Percentiles rank a stretch among this genome's conserved stretches.
These are phyloP conservation scores for Apus apus DNA, from an alignment of 2,113 vertebrate genomes.

Conservation along the genomic window DNA sequence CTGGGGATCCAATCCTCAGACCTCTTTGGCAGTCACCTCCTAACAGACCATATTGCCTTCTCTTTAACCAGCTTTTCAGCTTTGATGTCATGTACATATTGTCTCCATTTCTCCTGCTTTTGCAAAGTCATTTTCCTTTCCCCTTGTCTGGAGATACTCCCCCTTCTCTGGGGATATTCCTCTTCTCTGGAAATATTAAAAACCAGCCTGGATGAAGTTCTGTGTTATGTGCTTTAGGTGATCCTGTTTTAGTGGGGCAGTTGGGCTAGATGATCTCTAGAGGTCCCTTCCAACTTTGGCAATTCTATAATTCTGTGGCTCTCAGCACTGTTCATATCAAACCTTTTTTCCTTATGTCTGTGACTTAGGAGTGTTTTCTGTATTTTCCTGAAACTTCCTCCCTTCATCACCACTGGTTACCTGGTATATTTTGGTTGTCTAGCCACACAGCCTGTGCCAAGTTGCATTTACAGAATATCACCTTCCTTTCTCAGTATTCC, in stretches of 20 bases:
- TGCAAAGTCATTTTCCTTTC: neutral
- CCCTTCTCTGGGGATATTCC: no score
- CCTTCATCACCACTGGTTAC: neutral
- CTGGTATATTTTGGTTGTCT: neutral
- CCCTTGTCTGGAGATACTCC: no score
- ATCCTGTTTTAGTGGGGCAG: no score
- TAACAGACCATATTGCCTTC: neutral
- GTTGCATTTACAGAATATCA: neutral
- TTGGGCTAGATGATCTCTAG: no score
- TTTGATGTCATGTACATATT: neutral
- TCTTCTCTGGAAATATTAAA: no score
- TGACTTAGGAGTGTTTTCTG: neutral
- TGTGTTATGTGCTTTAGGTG: no score
- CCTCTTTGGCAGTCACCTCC: neutral
- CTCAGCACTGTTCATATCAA: neutral
- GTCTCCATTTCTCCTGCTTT: neutral
- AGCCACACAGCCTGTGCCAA: neutral
- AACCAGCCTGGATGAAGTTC: no score
- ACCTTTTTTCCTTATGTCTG: neutral
- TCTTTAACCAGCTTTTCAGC: neutral
- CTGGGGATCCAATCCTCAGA: neutral
- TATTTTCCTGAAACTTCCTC: neutral
- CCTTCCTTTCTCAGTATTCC: neutral
- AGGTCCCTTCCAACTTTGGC: no score
- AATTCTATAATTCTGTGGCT: neutral